Base-by-base conservation (phyloP, 2,888 invertebrate genomes). In the Heliconius ismenius region DNA sequence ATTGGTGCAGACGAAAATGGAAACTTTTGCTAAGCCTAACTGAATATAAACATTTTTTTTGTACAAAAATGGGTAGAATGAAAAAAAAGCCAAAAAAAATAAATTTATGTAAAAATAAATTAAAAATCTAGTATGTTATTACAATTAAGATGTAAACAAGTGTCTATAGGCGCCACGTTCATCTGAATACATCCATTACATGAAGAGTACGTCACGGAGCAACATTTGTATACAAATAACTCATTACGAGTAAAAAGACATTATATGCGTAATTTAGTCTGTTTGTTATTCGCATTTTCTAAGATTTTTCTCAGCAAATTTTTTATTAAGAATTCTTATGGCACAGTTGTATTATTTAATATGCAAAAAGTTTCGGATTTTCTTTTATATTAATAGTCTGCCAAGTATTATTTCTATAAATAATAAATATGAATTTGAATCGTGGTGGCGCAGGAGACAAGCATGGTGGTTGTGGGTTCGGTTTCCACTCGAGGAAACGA, bases 171-270 rank as follows among this genome's bases (percentile, higher is more conserved):
- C 65, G 43, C 43, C 64, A 65, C 43, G n/a, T 76, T 11, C 39
- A 39, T 70, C 39, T 63, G 39, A 62, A 73, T 62, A 43, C 43
- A n/a, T n/a, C 68, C 76, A 65, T 72, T 64, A 76, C 64, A 36
- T 64, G 63, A 60, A n/a, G 73, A 69, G 70, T 78, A 80, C 80
- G 79, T 80, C 80, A 76, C 74, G n/a, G 65, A 64, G 60, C 65
- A 54, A 76, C 70, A 76, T 79, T 75, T 73, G 80, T 76, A 76
- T 80, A 79, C 76, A 79, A 80, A 80, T 76, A 75, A 60, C 80
- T 79, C 77, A 80, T 80, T 80, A 78, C 49, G 67, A 76, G 65
- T 74, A 73, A 75, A 74, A 80, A 76, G 28, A 78, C 49, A 68
- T 73, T 69, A 70, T 74, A 77, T 73, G 75, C 74, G 76, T 79